Evolutionary conservation across 2,797 vertebrate species (phyloP), one percentile per base, ranked within the genome.

Genomic region (Peromyscus melanophrys): DNA sequence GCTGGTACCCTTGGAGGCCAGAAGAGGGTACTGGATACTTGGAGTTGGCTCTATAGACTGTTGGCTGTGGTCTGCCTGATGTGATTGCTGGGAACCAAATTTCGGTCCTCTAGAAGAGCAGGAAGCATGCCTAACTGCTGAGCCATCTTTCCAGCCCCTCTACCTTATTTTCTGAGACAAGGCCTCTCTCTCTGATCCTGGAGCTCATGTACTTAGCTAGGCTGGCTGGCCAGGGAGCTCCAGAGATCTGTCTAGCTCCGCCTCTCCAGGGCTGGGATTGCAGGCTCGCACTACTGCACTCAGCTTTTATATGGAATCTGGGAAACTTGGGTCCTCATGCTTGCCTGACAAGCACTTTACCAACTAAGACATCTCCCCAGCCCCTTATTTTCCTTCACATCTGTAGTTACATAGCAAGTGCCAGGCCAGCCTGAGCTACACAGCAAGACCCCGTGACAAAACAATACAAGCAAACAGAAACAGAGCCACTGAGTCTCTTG

Each of bases 341-440:
- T 65, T 67, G 82, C 17, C 31, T 65, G 46, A 27, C 21, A 86
- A 69, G 63, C 11, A 14, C 34, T 86, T 69, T 37, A 57, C 46
- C 63, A 69, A 69, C 63, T 69, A 49, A 69, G 43, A 67, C 21
- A 52, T 86, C 21, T 86, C 59, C 31, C 10, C 84, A 69, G 31
- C 21, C 4, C 6, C n/a, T 93, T 31, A 16, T 89, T 96, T 89
- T 49, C 90, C 75, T 96, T 92, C 92, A 59, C 43, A 77, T 21
- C 65, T 85, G 5, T 52, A 67, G 31, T 84, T 90, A 67, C 63
- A 67, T 13, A 67, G 29, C 63, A 65, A 65, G 63, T 67, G 14
- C 63, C 29, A 12, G 29, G 29, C 31, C 63, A 67, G 63, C 81
- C 37, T 83, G 59, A 37, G 59, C 59, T 63, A 71, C 37, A 63